Percentiles rank a stretch among this genome's conserved stretches.
These are phyloP conservation scores for Ardeotis arabs DNA, from an alignment of 2,113 vertebrate species.

Conservation along the genomic window DNA sequence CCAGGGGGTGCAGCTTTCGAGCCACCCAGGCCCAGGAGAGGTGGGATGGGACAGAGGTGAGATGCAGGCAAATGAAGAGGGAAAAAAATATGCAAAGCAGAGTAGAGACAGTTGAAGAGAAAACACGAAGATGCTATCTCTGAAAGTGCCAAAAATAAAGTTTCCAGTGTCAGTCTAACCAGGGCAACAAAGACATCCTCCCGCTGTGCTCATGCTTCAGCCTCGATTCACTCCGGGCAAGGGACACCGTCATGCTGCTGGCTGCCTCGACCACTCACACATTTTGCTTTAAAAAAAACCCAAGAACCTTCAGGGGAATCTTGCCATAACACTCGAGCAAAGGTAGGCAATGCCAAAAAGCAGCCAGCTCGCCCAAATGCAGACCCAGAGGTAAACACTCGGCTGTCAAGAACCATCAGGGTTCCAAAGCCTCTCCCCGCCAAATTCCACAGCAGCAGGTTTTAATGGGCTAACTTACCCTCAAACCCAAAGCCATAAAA, in stretches of 20 bases:
- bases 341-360: conserved; percentile 14
- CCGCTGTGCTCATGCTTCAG: not conserved
- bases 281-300: conserved; percentile 33
- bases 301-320: conserved; percentile 26
- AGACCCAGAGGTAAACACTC: conserved; percentile 27
- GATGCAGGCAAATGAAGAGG: not conserved
- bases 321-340: not conserved
- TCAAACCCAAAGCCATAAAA: conserved; percentile 16
- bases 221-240: not conserved
- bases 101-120: not conserved
- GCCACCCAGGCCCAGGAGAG: not conserved
- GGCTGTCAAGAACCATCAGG: not conserved
- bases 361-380: not conserved
- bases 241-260: not conserved
- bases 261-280: conserved; percentile 5
- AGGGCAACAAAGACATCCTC: not conserved
- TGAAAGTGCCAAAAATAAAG: not conserved
- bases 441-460: conserved; percentile 6
- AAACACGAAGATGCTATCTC: not conserved
- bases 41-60: not conserved
- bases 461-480: conserved; percentile 42
- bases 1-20: not conserved
- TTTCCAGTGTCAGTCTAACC: not conserved
- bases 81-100: not conserved
- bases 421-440: not conserved